phyloP scores from a whole-genome alignment of 2,888 invertebrate genomes.

The Dilophus febrilis region DNA sequence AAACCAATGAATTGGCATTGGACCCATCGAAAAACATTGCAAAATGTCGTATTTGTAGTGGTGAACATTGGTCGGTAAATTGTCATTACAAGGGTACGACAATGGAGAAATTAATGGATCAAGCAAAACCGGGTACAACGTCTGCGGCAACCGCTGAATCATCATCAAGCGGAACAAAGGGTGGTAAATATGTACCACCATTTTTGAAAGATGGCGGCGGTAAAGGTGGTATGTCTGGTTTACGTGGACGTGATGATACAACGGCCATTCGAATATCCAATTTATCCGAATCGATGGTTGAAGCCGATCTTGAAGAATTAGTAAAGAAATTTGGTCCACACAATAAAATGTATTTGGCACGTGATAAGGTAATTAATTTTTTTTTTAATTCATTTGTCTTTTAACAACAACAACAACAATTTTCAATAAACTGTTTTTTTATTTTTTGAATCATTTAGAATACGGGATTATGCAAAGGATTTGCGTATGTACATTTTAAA shows the following conservation, averaged over 20 bases:
- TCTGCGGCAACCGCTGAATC: slow-evolving; percentile 22
- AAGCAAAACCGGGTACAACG: no score
- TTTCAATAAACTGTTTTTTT: no score
- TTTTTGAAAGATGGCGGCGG: slow-evolving; percentile 71
- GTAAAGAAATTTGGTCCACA: slow-evolving; percentile 89
- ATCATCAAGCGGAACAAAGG: slow-evolving; percentile 18
- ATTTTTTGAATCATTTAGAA: slow-evolving; percentile 33
- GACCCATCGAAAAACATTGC: slow-evolving; percentile 60
- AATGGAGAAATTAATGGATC: slow-evolving; percentile 43
- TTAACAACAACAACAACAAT: no score
- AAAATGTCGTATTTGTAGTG: slow-evolving; percentile 79
- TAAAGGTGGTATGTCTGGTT: slow-evolving; percentile 48
- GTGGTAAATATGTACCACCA: slow-evolving; percentile 68
- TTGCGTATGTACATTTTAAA: slow-evolving; percentile 96
- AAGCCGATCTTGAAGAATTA: slow-evolving; percentile 87
- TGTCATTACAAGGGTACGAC: slow-evolving; percentile 95
- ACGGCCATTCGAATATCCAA: slow-evolving; percentile 95
- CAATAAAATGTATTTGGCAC: slow-evolving; percentile 86
- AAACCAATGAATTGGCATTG: slow-evolving; percentile 69
- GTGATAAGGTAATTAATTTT: slow-evolving; percentile 49
- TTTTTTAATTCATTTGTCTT: no score
- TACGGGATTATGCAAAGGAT: slow-evolving; percentile 83
- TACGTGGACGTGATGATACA: slow-evolving; percentile 54
- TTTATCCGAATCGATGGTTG: slow-evolving; percentile 87
- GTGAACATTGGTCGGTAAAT: slow-evolving; percentile 96